These are phyloP conservation scores for Bombus pascuorum DNA, from an alignment of 1,140 invertebrate genomes.

Conservation along the genomic window DNA sequence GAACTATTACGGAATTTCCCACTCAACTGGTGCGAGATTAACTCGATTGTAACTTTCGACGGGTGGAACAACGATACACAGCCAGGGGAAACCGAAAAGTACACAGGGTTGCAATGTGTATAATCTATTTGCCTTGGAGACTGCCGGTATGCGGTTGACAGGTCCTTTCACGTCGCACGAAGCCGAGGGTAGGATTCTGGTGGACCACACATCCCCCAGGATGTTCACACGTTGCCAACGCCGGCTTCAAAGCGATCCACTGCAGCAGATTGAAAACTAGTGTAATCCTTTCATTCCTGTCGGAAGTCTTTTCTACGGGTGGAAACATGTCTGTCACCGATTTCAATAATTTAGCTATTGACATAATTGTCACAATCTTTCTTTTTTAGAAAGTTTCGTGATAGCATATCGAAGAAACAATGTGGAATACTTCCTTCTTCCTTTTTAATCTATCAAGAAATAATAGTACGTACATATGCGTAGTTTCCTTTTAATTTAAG, in stretches of 20 bases:
- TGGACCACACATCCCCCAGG: slow-evolving; percentile 22
- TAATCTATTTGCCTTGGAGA: slow-evolving; percentile 38
- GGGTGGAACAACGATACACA: neutral
- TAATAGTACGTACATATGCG: neutral
- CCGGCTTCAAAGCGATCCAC: neutral
- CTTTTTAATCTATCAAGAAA: neutral
- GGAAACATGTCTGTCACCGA: too few species aligned
- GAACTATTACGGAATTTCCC: slow-evolving; percentile 1
- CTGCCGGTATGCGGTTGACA: slow-evolving; percentile 23
- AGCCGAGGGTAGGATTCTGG: neutral
- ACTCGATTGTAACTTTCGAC: slow-evolving; percentile 5
- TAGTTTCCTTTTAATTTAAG: neutral
- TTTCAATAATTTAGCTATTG: neutral
- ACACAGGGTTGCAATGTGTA: slow-evolving; percentile 7
- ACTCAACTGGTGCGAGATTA: neutral
- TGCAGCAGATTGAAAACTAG: slow-evolving; percentile 34
- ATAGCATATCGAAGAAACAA: neutral
- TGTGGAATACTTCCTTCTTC: neutral
- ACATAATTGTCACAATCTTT: neutral
- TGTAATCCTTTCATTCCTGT: slow-evolving; percentile 32
- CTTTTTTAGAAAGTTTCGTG: neutral
- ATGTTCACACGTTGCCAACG: slow-evolving; percentile 3
- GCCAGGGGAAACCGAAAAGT: slow-evolving; percentile 18
- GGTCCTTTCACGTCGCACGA: slow-evolving; percentile 2
- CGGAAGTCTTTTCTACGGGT: neutral